Base-by-base conservation (phyloP, 2,888 invertebrate genomes). In the Tyria jacobaeae region DNA sequence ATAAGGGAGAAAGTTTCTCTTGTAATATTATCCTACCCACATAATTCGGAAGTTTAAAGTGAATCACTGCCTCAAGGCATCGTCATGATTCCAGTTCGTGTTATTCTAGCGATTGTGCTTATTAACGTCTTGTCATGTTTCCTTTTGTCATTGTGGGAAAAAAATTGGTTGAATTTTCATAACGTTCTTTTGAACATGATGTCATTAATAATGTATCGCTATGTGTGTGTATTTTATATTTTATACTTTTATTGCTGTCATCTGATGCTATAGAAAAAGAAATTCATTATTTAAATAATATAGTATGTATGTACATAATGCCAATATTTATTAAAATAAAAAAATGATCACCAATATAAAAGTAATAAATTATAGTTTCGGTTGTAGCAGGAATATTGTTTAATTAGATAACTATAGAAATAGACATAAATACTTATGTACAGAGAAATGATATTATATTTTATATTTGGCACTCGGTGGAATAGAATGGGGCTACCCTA, bases 31-130 rank as follows among this genome's bases (percentile, higher is more conserved):
- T 48, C 21, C 48, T 37, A 25, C 49, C 54, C 54, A 60, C 39
- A 60, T 60, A 47, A 4, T 44, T 60, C 3, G 17, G 9, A 54
- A 60, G 49, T 60, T 62, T 15, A 35, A 64, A 67, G 50, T 57
- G 47, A 65, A 74, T 63, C 64, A 60, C 47, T 31, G 67, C 69
- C 67, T 68, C 57, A 57, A 59, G 69, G 67, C 57, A 52, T 61
- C 56, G 53, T 64, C 63, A 51, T 59, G 77, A 75, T 74, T 54
- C 57, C 56, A 9, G 66, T 64, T 66, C 78, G 78, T 78, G 78
- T 68, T 78, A 70, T 63, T 59, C 56, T 56, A 62, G 52, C 55
- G 66, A 78, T 78, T 76, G 73, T 68, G 78, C 78, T 68, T 75
- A 78, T 78, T 78, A 78, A 63, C 44, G 56, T 54, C 54, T 59